A percentile compares a stretch with the other conserved stretches of the same genome.
Evolutionary conservation across 2,888 invertebrate species (phyloP).

Genomic region (Platycheirus rosarum): DNA sequence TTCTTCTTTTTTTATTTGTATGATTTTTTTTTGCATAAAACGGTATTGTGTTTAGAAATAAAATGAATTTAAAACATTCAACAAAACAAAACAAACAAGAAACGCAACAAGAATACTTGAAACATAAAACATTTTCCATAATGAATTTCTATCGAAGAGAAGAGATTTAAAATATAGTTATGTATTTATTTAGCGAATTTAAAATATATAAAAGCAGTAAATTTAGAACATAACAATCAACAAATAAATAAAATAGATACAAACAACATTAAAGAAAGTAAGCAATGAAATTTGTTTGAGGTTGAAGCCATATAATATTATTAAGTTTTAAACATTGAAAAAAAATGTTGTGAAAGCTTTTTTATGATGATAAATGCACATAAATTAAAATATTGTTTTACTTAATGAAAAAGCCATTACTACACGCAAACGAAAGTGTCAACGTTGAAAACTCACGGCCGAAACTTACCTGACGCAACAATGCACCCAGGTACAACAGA

Average conservation of each 20-base stretch:
- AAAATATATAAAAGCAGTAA: constrained; percentile 5
- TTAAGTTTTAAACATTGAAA: neutral
- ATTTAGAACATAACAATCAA: constrained; percentile 7
- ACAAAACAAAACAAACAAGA: constrained; percentile 50
- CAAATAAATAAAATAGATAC: neutral
- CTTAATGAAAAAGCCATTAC: too few species aligned
- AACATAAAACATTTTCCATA: constrained; percentile 33
- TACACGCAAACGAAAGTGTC: too few species aligned
- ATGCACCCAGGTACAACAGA: too few species aligned
- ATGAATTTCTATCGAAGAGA: neutral
- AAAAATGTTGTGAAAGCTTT: neutral
- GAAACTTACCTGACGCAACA: too few species aligned
- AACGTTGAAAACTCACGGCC: too few species aligned
- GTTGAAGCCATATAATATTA: neutral
- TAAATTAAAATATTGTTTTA: neutral
- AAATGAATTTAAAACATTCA: constrained; percentile 73
- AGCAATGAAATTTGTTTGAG: neutral
- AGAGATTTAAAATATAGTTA: too few species aligned
- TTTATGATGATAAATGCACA: neutral
- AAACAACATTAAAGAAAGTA: constrained; percentile 44
- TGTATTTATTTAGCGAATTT: too few species aligned
- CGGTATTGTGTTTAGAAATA: constrained; percentile 65
- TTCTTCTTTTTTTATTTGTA: constrained; percentile 40
- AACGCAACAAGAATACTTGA: constrained; percentile 58
- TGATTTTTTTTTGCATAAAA: constrained; percentile 70